Percentiles rank a stretch among this genome's conserved stretches.
phyloP scores from a whole-genome alignment of 37 sponge, comb jelly and placozoan species.

The Chondrilla cf. caribensis region DNA sequence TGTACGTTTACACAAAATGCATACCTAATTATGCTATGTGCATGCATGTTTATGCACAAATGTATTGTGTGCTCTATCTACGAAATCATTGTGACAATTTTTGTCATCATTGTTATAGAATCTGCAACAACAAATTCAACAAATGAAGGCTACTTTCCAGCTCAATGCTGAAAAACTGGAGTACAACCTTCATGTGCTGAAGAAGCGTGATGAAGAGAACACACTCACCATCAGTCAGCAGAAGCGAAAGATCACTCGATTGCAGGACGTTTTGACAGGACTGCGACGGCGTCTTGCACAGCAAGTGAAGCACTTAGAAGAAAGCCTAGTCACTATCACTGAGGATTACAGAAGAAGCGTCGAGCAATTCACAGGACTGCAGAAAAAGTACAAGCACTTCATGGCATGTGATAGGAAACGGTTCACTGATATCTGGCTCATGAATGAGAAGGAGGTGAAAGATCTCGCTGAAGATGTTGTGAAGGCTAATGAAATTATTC shows the following conservation, averaged over 20 bases:
- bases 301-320: slow-evolving; percentile 63
- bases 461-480: slow-evolving; percentile 56
- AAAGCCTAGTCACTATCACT: slow-evolving; percentile 60
- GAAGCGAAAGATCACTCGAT: slow-evolving; percentile 91
- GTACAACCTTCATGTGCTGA: slow-evolving; percentile 96
- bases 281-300: slow-evolving; percentile 58
- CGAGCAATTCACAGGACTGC: slow-evolving; percentile 93
- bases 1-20: background rate
- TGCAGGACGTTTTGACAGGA: slow-evolving; percentile 84
- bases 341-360: slow-evolving; percentile 89
- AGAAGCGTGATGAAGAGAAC: slow-evolving; percentile 99
- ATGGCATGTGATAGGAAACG: slow-evolving; percentile 70
- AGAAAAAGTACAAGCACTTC: slow-evolving; percentile 90
- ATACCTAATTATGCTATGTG: background rate
- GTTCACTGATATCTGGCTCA: slow-evolving; percentile 90
- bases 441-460: slow-evolving; percentile 86
- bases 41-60: background rate
- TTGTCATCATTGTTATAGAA: background rate
- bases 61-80: background rate
- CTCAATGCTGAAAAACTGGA: slow-evolving; percentile 97
- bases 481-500: slow-evolving; percentile 74
- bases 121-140: slow-evolving; percentile 93
- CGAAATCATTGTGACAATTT: background rate
- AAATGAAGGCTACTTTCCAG: slow-evolving; percentile 98
- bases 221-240: slow-evolving; percentile 89